A percentile compares a stretch with the other conserved stretches of the same genome.
These are phyloP conservation scores for Cyclargus thomasi DNA, from an alignment of 1,140 invertebrate genomes.

Conservation along the genomic window DNA sequence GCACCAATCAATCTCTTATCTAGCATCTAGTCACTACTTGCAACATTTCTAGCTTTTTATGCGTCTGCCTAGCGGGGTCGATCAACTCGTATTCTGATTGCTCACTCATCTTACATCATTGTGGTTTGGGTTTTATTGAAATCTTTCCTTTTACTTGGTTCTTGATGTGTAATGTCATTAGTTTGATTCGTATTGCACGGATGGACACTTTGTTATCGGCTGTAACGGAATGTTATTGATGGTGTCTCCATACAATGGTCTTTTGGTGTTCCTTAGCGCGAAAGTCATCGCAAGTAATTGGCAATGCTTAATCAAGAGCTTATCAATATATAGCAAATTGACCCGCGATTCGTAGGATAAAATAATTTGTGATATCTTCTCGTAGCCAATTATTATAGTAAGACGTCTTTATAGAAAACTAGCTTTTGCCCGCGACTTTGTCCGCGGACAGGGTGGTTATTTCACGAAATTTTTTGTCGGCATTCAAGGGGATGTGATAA, in stretches of 20 bases:
- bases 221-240: neutral
- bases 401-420: too few relatives aligned
- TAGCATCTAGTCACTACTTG: conserved; percentile 62
- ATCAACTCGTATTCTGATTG: conserved; percentile 64
- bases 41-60: conserved; percentile 70
- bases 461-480: too few relatives aligned
- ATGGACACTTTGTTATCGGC: conserved; percentile 22
- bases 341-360: too few relatives aligned
- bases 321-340: too few relatives aligned
- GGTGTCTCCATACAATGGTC: neutral
- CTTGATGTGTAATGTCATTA: conserved; percentile 44
- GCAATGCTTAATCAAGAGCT: neutral
- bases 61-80: conserved; percentile 64
- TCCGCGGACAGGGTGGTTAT: too few relatives aligned
- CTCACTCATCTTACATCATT: conserved; percentile 72
- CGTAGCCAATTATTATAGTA: too few relatives aligned
- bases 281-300: neutral
- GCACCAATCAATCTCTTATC: conserved; percentile 71
- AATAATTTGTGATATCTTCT: too few relatives aligned
- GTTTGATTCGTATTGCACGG: conserved; percentile 42
- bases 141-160: conserved; percentile 57
- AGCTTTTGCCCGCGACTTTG: too few relatives aligned
- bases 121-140: conserved; percentile 60
- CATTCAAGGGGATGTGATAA: too few relatives aligned
- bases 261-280: neutral